phyloP scores from a whole-genome alignment of 1,140 invertebrate genomes.

The Babylonia areolata region DNA sequence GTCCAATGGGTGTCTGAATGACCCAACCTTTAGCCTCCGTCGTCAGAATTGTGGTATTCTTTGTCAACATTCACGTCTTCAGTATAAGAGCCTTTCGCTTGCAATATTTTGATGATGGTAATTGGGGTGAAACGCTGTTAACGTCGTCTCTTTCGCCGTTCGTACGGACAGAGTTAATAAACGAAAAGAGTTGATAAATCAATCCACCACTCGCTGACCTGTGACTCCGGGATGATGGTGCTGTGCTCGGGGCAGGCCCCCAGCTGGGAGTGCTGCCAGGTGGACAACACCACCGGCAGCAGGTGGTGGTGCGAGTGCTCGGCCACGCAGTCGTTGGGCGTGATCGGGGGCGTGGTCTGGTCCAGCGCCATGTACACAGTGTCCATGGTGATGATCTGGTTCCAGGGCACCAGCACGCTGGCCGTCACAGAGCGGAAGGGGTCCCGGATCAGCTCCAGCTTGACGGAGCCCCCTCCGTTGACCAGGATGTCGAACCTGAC shows the following conservation, averaged over 20 bases:
- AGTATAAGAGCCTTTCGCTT: too few species aligned
- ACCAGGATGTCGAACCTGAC: conserved; percentile 96
- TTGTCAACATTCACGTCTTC: too few species aligned
- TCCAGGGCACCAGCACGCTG: conserved; percentile 95
- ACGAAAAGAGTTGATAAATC: too few species aligned
- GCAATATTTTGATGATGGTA: too few species aligned
- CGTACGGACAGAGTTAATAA: too few species aligned
- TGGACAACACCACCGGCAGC: conserved; percentile 95
- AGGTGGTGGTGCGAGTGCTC: conserved; percentile 95
- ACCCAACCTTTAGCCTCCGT: too few species aligned
- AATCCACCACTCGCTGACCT: conserved; percentile 77
- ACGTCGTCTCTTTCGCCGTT: too few species aligned
- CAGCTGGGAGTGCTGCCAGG: conserved; percentile 95
- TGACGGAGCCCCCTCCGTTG: conserved; percentile 97
- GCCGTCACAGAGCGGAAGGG: conserved; percentile 93
- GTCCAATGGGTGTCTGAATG: too few species aligned
- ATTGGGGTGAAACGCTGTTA: too few species aligned
- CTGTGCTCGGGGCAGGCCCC: conserved; percentile 93
- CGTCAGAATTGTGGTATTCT: too few species aligned
- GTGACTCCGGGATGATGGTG: conserved; percentile 94
- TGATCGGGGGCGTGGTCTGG: conserved; percentile 75
- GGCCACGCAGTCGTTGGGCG: conserved; percentile 83
- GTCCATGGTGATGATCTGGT: conserved; percentile 84
- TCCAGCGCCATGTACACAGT: conserved; percentile 81
- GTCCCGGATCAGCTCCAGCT: conserved; percentile 93